Conservation (phyloP, 2,113 vertebrate genomes). For the Fulmarus glacialis region DNA sequence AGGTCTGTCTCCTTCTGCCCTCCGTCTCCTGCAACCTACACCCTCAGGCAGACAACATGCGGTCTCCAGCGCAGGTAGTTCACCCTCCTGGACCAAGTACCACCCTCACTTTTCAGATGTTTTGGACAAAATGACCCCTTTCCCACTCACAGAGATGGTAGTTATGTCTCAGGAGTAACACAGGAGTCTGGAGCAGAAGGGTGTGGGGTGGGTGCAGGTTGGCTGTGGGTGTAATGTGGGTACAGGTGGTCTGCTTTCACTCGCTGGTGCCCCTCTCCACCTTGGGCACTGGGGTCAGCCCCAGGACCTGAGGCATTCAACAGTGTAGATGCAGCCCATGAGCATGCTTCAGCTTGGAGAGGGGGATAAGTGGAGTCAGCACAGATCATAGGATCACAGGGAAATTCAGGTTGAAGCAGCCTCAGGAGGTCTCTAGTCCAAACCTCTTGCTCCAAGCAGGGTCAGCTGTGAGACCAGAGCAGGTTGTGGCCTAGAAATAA, state of each 20-base stretch:
- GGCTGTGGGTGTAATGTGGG: neutral
- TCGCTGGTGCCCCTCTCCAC: accelerated
- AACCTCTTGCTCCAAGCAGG: neutral
- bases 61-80: accelerated
- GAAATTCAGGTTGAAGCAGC: neutral
- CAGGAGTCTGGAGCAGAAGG: neutral
- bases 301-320: neutral
- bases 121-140: neutral
- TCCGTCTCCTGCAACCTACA: neutral
- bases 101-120: neutral
- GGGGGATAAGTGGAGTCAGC: neutral
- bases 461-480: neutral
- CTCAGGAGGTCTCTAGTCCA: neutral
- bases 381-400: neutral
- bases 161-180: neutral
- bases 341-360: accelerated
- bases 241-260: neutral
- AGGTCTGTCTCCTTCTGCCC: neutral
- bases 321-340: too few relatives aligned
- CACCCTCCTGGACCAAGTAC: neutral
- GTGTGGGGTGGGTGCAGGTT: accelerated
- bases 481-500: neutral
- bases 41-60: accelerated
- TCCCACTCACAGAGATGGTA: neutral
- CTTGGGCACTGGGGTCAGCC: neutral